These are phyloP conservation scores for Motacilla alba DNA, from an alignment of 2,113 vertebrate species.

Conservation along the genomic window DNA sequence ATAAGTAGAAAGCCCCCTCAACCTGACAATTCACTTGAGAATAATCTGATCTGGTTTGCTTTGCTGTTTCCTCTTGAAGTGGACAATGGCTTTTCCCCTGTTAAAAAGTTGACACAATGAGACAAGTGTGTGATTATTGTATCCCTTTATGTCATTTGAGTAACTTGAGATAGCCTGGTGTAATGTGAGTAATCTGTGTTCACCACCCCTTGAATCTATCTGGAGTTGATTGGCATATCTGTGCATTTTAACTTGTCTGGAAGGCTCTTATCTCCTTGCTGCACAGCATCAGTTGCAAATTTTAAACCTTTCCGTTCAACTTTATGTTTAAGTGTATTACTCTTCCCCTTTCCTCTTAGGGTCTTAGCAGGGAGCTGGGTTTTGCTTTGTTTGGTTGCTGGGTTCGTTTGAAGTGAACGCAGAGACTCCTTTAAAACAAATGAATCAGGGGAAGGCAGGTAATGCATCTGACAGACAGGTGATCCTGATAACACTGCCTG, in stretches of 20 bases:
- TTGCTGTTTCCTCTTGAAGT: constrained; percentile 64
- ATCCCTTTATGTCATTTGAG: constrained; percentile 60
- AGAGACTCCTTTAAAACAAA: not conserved
- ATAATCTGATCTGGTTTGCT: constrained; percentile 67
- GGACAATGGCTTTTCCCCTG: constrained; percentile 65
- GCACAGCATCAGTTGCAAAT: constrained; percentile 44
- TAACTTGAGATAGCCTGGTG: constrained; percentile 52
- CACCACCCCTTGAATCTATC: constrained; percentile 44
- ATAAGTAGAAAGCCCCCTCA: constrained; percentile 45
- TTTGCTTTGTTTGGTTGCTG: constrained; percentile 13
- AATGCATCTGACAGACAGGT: constrained; percentile 50
- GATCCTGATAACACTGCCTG: constrained; percentile 59
- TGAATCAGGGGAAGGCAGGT: not conserved
- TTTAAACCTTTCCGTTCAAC: constrained; percentile 49
- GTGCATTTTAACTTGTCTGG: constrained; percentile 51
- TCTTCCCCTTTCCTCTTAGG: constrained; percentile 3
- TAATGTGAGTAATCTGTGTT: constrained; percentile 29
- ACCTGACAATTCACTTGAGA: constrained; percentile 63
- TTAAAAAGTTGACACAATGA: constrained; percentile 66
- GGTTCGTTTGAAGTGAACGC: constrained; percentile 49
- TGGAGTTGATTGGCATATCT: constrained; percentile 49
- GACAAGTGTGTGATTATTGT: constrained; percentile 73
- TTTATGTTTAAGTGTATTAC: constrained; percentile 50
- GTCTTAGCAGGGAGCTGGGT: not conserved
- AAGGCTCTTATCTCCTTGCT: constrained; percentile 50